Base-by-base conservation (phyloP, 2,888 invertebrate genomes). In the Polia nebulosa region DNA sequence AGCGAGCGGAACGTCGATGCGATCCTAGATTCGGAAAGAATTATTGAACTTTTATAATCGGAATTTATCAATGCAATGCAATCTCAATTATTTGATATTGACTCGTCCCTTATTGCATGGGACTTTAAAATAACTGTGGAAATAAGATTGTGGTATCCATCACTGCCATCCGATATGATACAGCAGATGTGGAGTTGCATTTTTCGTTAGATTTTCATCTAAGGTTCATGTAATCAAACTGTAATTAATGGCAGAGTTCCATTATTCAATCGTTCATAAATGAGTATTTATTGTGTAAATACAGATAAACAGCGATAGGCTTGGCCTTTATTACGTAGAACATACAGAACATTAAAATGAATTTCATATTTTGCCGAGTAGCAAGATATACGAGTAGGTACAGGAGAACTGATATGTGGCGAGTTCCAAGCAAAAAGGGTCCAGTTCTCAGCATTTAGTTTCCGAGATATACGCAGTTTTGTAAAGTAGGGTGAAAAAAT, bases 291-390 rank as follows among this genome's bases (percentile, higher is more conserved):
- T 53, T n/a, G 25, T 20, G 20, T 29, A 22, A 22, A 27, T 51
- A n/a, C n/a, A n/a, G n/a, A n/a, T n/a, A n/a, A 44, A 22, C 25
- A 36, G 41, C 27, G 9, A 32, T 41, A 60, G 3, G 15, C 22
- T 72, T 20, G 32, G 47, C n/a, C 25, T 36, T 45, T 22, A 66
- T 36, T 41, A 27, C 32, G 29, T 25, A 74, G 25, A n/a, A n/a
- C n/a, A n/a, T n/a, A n/a, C n/a, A n/a, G n/a, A n/a, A n/a, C n/a
- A n/a, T n/a, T n/a, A n/a, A n/a, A n/a, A n/a, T n/a, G n/a, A n/a
- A n/a, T n/a, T n/a, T n/a, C n/a, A n/a, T n/a, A 52, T 47, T 27
- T 45, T 36, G 22, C 25, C 7, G 29, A 70, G 22, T 62, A 27
- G 7, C 27, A 20, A 51, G 11, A 9, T 22, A 32, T 13, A 29